These are phyloP conservation scores for Mus spretus DNA, from an alignment of 2,797 vertebrate species.

Conservation along the genomic window DNA sequence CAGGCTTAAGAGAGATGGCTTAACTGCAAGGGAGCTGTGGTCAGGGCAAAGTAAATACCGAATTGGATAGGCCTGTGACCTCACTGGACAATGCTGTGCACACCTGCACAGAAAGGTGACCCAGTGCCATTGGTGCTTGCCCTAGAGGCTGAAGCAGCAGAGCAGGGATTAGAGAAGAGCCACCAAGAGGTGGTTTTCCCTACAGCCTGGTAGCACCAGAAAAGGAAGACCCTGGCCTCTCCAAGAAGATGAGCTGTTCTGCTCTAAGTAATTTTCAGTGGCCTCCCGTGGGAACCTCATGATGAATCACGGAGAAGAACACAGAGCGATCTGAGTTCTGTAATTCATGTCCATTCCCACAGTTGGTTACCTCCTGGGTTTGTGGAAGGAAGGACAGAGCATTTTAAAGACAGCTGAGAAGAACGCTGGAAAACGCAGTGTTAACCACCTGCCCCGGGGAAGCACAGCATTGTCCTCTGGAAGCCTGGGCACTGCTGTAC, in stretches of 20 bases:
- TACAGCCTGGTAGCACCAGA: background rate
- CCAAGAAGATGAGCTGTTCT: background rate
- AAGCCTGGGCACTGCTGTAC: background rate
- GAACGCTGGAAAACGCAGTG: background rate
- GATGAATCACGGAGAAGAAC: background rate
- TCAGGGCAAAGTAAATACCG: background rate
- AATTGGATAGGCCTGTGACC: background rate
- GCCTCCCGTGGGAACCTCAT: background rate
- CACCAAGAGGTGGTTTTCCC: too few species aligned
- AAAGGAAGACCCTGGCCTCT: background rate
- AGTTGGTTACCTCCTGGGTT: background rate
- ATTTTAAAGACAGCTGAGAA: background rate
- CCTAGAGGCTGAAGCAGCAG: background rate
- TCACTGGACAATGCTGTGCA: background rate
- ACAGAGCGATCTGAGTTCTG: background rate
- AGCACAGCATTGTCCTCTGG: background rate
- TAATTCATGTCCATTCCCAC: background rate
- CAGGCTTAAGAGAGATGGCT: background rate
- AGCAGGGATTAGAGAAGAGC: background rate
- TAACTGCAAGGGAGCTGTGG: background rate
- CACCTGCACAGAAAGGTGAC: background rate
- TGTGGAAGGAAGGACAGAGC: background rate
- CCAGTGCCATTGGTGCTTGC: background rate
- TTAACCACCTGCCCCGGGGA: background rate
- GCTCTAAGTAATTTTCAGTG: background rate